Evolutionary conservation across 2,888 invertebrate species (phyloP).

Genomic region (Cryptus viduatorius): DNA sequence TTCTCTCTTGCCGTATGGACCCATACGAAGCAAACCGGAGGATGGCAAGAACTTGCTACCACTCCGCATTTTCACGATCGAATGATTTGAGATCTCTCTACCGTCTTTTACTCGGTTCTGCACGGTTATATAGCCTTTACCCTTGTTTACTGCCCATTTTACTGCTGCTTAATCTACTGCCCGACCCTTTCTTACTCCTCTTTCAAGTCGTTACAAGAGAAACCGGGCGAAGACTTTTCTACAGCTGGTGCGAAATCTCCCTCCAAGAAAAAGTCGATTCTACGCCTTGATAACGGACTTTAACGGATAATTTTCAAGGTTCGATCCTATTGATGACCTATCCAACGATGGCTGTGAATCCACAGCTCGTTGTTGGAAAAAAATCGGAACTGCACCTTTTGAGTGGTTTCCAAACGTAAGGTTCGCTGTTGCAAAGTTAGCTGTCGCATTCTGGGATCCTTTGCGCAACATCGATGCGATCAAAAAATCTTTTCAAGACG

Average conservation of each 20-base stretch:
- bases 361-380: not conserved
- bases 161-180: constrained; percentile 55
- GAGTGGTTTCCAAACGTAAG: too few species aligned
- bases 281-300: constrained; percentile 19
- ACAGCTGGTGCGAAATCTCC: constrained; percentile 48
- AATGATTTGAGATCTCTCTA: constrained; percentile 58
- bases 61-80: constrained; percentile 49
- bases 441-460: too few species aligned
- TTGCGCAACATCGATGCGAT: not conserved
- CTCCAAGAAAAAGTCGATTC: constrained; percentile 24
- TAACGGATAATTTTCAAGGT: constrained; percentile 30
- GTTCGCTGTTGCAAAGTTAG: too few species aligned
- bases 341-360: not conserved
- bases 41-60: constrained; percentile 37
- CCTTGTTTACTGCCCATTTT: constrained; percentile 66
- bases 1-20: constrained; percentile 28
- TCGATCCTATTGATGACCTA: not conserved
- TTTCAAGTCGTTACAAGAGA: constrained; percentile 56
- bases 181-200: constrained; percentile 39
- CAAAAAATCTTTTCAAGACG: not conserved
- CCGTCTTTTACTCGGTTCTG: constrained; percentile 30
- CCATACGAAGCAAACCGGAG: constrained; percentile 20
- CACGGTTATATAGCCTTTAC: constrained; percentile 32
- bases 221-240: constrained; percentile 38
- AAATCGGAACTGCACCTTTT: too few species aligned